Conservation (phyloP, 1,140 invertebrate species). For the Pseudachorutes palmiensis region DNA sequence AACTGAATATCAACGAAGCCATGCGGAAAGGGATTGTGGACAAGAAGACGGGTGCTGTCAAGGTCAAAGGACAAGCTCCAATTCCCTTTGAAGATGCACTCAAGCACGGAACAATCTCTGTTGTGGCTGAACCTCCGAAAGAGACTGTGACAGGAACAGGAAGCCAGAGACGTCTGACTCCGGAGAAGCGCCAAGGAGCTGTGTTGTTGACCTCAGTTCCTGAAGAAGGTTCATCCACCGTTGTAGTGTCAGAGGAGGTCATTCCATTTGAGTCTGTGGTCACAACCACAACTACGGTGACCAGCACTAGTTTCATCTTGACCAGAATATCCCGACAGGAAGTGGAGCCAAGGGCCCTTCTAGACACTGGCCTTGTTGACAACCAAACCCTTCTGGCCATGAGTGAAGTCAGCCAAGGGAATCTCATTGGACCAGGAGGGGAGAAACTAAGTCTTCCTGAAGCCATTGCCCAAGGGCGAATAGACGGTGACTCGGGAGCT, state of each 20-base stretch:
- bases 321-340: conserved; percentile 31
- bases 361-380: conserved; percentile 65
- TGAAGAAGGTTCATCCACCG: not conserved
- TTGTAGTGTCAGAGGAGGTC: conserved; percentile 29
- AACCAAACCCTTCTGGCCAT: conserved; percentile 60
- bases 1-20: conserved; percentile 66
- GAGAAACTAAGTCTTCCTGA: conserved; percentile 60
- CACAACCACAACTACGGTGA: conserved; percentile 34
- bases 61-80: conserved; percentile 51
- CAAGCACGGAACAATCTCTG: conserved; percentile 69
- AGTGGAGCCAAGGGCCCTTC: conserved; percentile 54
- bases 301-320: conserved; percentile 33
- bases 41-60: conserved; percentile 60
- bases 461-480: conserved; percentile 62
- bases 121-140: conserved; percentile 50
- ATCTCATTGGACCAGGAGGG: conserved; percentile 50
- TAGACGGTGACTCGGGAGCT: conserved; percentile 65
- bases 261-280: conserved; percentile 31
- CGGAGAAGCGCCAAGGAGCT: not conserved
- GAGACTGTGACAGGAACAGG: not conserved
- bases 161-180: not conserved
- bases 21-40: conserved; percentile 65
- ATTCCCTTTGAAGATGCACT: conserved; percentile 65
- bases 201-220: not conserved
- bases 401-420: conserved; percentile 51